Evolutionary conservation across 2,888 invertebrate species (phyloP).

Genomic region (Lasioglossum malachurum): DNA sequence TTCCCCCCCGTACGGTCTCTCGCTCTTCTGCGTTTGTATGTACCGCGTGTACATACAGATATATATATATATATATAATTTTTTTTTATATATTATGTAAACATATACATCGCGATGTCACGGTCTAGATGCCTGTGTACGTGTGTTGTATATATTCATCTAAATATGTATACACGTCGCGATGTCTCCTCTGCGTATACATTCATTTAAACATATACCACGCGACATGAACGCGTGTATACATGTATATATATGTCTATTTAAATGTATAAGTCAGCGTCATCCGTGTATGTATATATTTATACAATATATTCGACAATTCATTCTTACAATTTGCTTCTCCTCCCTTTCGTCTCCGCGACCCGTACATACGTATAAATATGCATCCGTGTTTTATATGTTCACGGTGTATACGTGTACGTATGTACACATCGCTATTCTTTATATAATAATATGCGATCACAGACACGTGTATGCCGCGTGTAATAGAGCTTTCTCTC

Average conservation of each 20-base stretch:
- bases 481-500: constrained; percentile 67
- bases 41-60: constrained; percentile 42
- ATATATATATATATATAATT: constrained; percentile 47
- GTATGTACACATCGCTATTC: neutral
- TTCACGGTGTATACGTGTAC: neutral
- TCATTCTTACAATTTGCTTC: constrained; percentile 6
- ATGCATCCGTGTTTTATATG: constrained; percentile 34
- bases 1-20: neutral
- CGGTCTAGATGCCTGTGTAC: constrained; percentile 27
- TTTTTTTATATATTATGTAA: constrained; percentile 51
- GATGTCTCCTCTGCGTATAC: neutral
- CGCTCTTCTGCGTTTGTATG: neutral
- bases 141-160: constrained; percentile 36
- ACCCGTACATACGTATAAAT: constrained; percentile 59
- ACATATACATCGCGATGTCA: constrained; percentile 28
- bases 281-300: neutral
- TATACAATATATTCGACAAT: constrained; percentile 42
- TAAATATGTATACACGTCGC: neutral
- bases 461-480: constrained; percentile 81
- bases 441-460: constrained; percentile 76
- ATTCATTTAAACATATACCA: neutral
- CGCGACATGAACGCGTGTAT: neutral
- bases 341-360: constrained; percentile 34
- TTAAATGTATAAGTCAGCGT: neutral
- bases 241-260: neutral